Evolutionary conservation across 2,113 vertebrate genomes (phyloP).

Genomic region (Chascanopsetta lugubris): DNA sequence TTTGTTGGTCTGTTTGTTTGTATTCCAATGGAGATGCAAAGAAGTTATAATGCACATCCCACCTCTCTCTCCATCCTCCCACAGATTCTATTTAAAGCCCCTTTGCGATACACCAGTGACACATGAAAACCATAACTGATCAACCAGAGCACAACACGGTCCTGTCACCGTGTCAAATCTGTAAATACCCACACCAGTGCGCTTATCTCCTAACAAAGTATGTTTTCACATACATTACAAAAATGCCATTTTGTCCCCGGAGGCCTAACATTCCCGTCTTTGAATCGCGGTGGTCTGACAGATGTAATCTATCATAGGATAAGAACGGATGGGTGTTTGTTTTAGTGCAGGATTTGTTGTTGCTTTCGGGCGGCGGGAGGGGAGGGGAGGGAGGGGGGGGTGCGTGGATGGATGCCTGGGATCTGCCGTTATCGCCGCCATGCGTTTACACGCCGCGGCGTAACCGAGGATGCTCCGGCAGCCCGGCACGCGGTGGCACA

Average conservation of each 20-base stretch:
- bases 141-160: too few species aligned
- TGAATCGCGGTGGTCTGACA: conserved; percentile 60
- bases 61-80: too few species aligned
- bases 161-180: background rate
- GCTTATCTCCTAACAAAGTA: conserved; percentile 23
- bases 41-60: too few species aligned
- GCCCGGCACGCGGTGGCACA: conserved; percentile 46
- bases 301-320: conserved; percentile 62
- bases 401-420: too few species aligned
- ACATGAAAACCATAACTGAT: too few species aligned
- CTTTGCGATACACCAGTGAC: too few species aligned
- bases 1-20: too few species aligned
- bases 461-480: conserved; percentile 35
- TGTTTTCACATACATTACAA: conserved; percentile 39
- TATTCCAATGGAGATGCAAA: too few species aligned
- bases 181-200: background rate
- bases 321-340: conserved; percentile 61
- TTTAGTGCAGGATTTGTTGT: conserved; percentile 58
- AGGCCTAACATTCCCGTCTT: conserved; percentile 43
- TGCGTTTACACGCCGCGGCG: conserved; percentile 51
- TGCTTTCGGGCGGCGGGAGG: too few species aligned
- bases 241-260: conserved; percentile 36
- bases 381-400: too few species aligned
- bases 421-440: conserved; percentile 57
- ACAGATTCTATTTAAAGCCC: too few species aligned